Evolutionary conservation across 2,797 vertebrate genomes (phyloP).

Genomic region (Scleropages formosus): DNA sequence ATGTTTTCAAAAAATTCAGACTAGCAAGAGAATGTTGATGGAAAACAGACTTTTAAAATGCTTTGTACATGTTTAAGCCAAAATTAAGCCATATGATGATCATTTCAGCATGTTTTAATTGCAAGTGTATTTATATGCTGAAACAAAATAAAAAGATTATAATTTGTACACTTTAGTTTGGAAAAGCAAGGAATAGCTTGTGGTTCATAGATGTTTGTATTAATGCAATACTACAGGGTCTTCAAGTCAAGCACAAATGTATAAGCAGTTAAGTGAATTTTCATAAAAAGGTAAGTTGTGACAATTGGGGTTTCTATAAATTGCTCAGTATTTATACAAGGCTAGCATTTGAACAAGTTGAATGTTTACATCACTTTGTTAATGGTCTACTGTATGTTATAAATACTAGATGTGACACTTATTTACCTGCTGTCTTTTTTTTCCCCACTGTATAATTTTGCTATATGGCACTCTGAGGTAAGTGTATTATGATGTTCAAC

Average conservation of each 20-base stretch:
- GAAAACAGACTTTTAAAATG: background rate
- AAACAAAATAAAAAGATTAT: background rate
- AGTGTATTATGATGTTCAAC: background rate
- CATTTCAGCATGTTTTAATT: background rate
- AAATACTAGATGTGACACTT: constrained; percentile 10
- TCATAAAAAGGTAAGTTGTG: too few relatives aligned
- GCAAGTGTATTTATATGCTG: background rate
- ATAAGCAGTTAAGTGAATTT: too few relatives aligned
- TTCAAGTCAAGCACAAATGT: too few relatives aligned
- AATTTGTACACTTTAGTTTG: background rate
- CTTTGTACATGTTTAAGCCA: constrained; percentile 23
- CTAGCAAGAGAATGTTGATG: constrained; percentile 3
- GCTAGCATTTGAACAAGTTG: constrained; percentile 10
- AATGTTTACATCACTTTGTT: background rate
- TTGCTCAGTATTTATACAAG: too few relatives aligned
- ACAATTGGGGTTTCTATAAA: too few relatives aligned
- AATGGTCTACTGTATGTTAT: background rate
- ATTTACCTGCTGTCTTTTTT: background rate
- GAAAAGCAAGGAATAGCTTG: too few relatives aligned
- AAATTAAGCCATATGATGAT: constrained; percentile 29
- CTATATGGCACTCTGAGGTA: background rate
- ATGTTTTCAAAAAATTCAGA: constrained; percentile 10
- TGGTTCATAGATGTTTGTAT: too few relatives aligned
- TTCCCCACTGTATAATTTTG: background rate
- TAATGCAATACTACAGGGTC: too few relatives aligned